Evolutionary conservation across 2,797 vertebrate genomes (phyloP).

Genomic region (Coccyzus lansbergi): DNA sequence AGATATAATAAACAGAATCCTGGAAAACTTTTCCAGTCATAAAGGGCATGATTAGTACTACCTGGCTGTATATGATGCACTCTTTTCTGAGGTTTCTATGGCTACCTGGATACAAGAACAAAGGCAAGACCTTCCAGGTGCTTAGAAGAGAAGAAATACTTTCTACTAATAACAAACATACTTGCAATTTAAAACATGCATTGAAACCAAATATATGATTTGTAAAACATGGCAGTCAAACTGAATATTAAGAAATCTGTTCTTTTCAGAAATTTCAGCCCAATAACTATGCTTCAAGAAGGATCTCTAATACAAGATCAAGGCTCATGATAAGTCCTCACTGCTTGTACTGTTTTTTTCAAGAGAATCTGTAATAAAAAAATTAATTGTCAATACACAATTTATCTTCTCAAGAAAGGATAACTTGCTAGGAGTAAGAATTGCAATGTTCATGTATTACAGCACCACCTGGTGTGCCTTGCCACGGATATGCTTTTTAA

Average conservation of each 20-base stretch:
- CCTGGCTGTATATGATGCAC: not conserved
- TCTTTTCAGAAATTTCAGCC: not conserved
- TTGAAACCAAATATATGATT: not conserved
- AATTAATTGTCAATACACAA: not conserved
- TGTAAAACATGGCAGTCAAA: not conserved
- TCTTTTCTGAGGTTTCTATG: not conserved
- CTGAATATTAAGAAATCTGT: not conserved
- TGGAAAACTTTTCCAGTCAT: not conserved
- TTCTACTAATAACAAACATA: not conserved
- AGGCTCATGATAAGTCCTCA: not conserved
- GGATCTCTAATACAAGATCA: not conserved
- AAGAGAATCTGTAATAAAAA: not conserved
- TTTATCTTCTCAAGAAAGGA: constrained; percentile 2
- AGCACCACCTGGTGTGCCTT: constrained; percentile 60
- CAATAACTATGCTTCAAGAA: not conserved
- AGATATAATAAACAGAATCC: not conserved
- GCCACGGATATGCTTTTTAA: not conserved
- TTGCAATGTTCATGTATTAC: constrained; percentile 11
- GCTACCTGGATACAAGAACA: not conserved
- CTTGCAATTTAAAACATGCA: not conserved
- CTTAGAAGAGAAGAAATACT: not conserved
- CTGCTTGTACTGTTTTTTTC: not conserved
- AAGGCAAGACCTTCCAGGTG: not conserved
- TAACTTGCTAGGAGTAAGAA: not conserved
- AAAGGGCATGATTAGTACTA: not conserved